These are phyloP conservation scores for Trichonephila clavata DNA, from an alignment of 1,140 invertebrate species.

Conservation along the genomic window DNA sequence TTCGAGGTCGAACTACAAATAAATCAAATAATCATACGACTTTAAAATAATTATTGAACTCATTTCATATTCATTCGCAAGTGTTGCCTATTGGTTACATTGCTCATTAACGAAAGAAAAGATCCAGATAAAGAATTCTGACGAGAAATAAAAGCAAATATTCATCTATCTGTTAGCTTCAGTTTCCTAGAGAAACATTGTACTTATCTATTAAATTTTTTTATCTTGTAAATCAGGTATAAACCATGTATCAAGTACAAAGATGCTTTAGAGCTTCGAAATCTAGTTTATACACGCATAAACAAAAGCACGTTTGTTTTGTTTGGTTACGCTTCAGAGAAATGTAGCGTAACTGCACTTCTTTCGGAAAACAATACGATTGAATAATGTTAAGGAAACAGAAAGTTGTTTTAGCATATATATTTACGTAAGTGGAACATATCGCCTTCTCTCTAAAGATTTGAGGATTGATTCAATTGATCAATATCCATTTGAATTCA, in stretches of 20 bases:
- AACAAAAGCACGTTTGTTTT: background rate
- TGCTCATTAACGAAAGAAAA: too few relatives aligned
- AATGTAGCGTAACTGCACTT: background rate
- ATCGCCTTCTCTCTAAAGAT: background rate
- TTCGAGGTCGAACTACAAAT: too few relatives aligned
- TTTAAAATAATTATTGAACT: too few relatives aligned
- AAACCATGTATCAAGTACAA: background rate
- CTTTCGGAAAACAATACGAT: background rate
- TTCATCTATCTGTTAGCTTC: too few relatives aligned
- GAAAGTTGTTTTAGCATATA: background rate
- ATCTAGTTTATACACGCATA: background rate
- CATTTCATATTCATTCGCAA: too few relatives aligned
- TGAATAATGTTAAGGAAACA: background rate
- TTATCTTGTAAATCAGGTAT: too few relatives aligned
- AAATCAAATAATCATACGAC: too few relatives aligned
- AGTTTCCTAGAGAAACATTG: too few relatives aligned
- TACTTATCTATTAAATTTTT: too few relatives aligned
- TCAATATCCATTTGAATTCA: background rate
- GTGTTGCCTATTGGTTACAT: too few relatives aligned
- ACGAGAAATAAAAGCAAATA: too few relatives aligned
- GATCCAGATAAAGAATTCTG: too few relatives aligned
- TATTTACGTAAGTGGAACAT: slow-evolving; percentile 25
- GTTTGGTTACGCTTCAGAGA: background rate
- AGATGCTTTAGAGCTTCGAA: background rate
- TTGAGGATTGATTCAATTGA: background rate